Base-by-base conservation (phyloP, 2,888 invertebrate genomes). In the Orthosia cruda region DNA sequence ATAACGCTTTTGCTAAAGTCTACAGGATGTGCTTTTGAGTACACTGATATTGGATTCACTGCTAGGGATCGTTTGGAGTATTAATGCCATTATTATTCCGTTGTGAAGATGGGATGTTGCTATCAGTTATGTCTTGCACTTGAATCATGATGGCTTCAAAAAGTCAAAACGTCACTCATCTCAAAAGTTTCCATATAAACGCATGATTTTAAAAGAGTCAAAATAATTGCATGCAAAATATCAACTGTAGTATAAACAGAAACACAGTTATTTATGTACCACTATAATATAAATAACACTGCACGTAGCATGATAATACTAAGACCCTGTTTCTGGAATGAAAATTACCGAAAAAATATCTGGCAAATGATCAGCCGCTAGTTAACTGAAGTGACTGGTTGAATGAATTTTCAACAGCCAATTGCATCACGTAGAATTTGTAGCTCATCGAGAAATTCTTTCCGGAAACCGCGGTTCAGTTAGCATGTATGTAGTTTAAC, bases 241-340 rank as follows among this genome's bases (percentile, higher is more conserved):
- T 49, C 18, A 64, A 64, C 40, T 62, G 40, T 77, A 59, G n/a
- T 47, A 64, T 58, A 58, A 57, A 71, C 1, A 64, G 54, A 58
- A 57, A 71, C 1, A 63, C 0, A 52, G 45, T 77, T 55, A 32
- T 78, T 7, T 49, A 63, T 40, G 16, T 50, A 71, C 12, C 71
- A 71, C 61, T 55, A 49, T 63, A 66, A 50, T 66, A 71, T 66
- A 71, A 63, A 66, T 66, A 74, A 80, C 62, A 26, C 32, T 47
- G 71, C 82, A 74, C 78, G 71, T 69, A 77, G 86, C 87, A 89
- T 86, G 84, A 26, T 62, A 54, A 59, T 62, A 74, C 61, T 62
- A 64, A 61, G 20, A 20, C 45, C 20, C 1, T 20, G 20, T 45
- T 45, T 61, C 20, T 9, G 45, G 45, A 61, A 61, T 1, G 61